Evolutionary conservation across 2,888 invertebrate species (phyloP).

Genomic region (Apamea monoglypha): DNA sequence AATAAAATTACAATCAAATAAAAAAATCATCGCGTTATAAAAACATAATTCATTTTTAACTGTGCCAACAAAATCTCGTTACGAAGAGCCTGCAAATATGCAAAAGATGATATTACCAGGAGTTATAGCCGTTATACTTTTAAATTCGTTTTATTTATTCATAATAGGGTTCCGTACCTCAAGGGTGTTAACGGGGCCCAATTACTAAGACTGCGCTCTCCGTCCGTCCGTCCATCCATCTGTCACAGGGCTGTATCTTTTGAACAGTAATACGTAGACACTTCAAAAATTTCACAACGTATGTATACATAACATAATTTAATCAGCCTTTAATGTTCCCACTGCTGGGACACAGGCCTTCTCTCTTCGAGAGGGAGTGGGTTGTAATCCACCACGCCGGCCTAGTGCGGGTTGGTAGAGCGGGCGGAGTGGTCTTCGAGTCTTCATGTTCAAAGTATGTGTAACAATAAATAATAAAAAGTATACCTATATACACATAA

Average conservation of each 20-base stretch:
- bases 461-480: no score
- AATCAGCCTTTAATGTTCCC: no score
- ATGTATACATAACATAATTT: no score
- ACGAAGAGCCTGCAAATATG: conserved; percentile 30
- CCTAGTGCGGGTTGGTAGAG: no score
- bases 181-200: not conserved
- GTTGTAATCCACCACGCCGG: no score
- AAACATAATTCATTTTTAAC: conserved; percentile 28
- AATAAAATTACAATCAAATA: conserved; percentile 16
- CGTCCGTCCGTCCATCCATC: not conserved
- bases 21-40: conserved; percentile 7
- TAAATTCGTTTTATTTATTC: conserved; percentile 34
- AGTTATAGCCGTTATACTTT: conserved; percentile 37
- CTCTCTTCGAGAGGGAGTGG: no score
- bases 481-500: no score
- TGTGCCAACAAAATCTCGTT: conserved; percentile 38
- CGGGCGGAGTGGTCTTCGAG: no score
- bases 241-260: not conserved
- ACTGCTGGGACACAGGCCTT: no score
- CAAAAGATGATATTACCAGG: conserved; percentile 44
- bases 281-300: no score
- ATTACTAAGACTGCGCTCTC: not conserved
- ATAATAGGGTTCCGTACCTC: not conserved
- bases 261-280: not conserved
- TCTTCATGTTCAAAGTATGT: no score